Evolutionary conservation across 2,888 invertebrate genomes (phyloP), one percentile per base, ranked within the genome.

Genomic region (Choreutis nemorana): DNA sequence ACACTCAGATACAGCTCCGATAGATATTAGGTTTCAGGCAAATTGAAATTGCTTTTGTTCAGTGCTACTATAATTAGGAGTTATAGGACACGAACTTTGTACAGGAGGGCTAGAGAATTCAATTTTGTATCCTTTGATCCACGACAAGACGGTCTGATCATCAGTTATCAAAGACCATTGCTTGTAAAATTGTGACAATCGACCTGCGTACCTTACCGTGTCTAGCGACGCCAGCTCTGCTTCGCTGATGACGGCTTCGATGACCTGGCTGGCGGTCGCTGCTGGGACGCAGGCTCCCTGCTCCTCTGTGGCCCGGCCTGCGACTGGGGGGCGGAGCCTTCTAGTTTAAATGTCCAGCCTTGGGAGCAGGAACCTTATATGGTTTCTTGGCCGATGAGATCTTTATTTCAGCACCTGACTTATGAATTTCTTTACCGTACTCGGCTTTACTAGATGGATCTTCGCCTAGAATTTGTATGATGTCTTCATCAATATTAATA

Each of bases 111-210:
- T 18, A 18, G 18, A 6, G 8, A 18, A 18, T 6, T 5, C 5
- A 6, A 18, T 18, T 30, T 26, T 23, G 11, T 35, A 35, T 7
- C 33, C 37, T 14, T 31, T 13, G 14, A 37, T 31, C 21, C 25
- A 35, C 1, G 37, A 35, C n/a, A 31, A 14, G 2, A 35, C 26
- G 3, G 11, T 26, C 5, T 12, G 13, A 25, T 37, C 35, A 2
- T n/a, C 14, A 1, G 37, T 35, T 21, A 35, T 15, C 4, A 37
- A 26, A n/a, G 28, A 22, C 37, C 35, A 35, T 15, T 30, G 33
- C 4, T 26, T 11, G 13, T 22, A 18, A 24, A 30, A 38, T 3
- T 14, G 7, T 7, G 27, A 18, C 10, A 38, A 11, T 14, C 31
- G 25, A 16, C 35, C 35, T 3, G 35, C 33, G 9, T 29, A 32